phyloP scores from a whole-genome alignment of 2,888 invertebrate genomes.

The Nomada goodeniana region DNA sequence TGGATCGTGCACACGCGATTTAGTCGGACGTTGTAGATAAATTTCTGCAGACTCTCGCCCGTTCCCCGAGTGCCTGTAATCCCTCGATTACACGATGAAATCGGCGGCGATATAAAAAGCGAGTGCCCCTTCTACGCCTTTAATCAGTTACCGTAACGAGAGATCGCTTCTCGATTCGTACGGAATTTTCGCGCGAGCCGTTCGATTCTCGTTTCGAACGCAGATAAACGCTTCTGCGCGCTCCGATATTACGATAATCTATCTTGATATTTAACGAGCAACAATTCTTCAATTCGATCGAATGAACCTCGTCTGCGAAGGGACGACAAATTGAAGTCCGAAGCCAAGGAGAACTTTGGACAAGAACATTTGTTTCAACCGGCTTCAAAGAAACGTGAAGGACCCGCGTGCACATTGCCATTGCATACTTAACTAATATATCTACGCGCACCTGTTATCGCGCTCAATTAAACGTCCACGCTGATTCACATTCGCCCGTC shows the following conservation, averaged over 20 bases:
- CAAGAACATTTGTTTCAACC: too few relatives aligned
- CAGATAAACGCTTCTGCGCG: too few relatives aligned
- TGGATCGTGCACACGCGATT: constrained; percentile 62
- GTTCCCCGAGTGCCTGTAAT: constrained; percentile 27
- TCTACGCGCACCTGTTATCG: too few relatives aligned
- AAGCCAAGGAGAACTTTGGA: too few relatives aligned
- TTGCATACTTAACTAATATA: too few relatives aligned
- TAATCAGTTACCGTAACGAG: constrained; percentile 25
- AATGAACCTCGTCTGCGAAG: background rate
- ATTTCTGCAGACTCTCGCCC: constrained; percentile 40
- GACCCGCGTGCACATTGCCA: too few relatives aligned
- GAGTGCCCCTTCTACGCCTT: background rate
- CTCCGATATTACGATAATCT: too few relatives aligned
- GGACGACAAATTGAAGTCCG: too few relatives aligned
- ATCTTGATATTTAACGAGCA: too few relatives aligned
- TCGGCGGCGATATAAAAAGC: constrained; percentile 31
- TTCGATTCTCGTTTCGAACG: background rate
- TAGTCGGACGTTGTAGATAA: constrained; percentile 52
- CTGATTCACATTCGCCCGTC: background rate
- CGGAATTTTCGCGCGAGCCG: background rate
- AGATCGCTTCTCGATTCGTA: constrained; percentile 26
- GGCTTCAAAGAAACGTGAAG: too few relatives aligned
- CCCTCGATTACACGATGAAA: constrained; percentile 51
- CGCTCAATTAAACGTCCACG: too few relatives aligned
- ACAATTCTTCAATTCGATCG: background rate